Conservation (phyloP, 2,888 invertebrate genomes). For the Eudasyphora cyanicolor region DNA sequence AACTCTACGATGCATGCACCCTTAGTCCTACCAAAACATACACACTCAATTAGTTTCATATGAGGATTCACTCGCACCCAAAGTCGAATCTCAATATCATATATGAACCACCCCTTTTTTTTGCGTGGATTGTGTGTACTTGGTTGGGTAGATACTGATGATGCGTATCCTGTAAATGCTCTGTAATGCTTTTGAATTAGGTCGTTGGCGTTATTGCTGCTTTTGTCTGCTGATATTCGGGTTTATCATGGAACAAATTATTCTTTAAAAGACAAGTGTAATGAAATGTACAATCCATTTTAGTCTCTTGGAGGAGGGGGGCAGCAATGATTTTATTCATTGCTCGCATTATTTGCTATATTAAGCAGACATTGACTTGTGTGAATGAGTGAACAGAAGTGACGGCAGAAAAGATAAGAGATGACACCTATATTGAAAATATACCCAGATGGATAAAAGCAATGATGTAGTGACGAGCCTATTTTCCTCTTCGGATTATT, state of each 20-base stretch:
- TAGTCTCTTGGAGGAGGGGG: background rate
- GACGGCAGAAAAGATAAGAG: background rate
- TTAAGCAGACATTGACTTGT: slow-evolving; percentile 33
- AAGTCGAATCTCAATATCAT: background rate
- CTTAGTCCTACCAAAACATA: background rate
- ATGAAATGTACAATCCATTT: background rate
- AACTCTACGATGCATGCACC: background rate
- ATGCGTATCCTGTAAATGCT: slow-evolving; percentile 20
- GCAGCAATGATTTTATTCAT: slow-evolving; percentile 19
- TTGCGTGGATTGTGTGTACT: slow-evolving; percentile 5
- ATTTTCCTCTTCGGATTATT: no score
- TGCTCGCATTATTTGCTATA: slow-evolving; percentile 50
- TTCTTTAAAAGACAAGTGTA: slow-evolving; percentile 58
- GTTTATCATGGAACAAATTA: slow-evolving; percentile 52
- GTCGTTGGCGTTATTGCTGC: background rate
- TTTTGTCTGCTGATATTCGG: slow-evolving; percentile 34
- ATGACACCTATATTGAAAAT: no score
- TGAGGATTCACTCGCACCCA: background rate
- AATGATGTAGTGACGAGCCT: no score
- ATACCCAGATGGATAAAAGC: no score
- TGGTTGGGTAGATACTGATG: background rate
- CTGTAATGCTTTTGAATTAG: slow-evolving; percentile 11
- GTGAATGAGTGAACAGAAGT: background rate
- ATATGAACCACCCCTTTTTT: background rate
- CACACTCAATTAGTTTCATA: slow-evolving; percentile 51